Evolutionary conservation across 2,888 invertebrate species (phyloP), one percentile per base, ranked within the genome.

Genomic region (Octodonta nipae): DNA sequence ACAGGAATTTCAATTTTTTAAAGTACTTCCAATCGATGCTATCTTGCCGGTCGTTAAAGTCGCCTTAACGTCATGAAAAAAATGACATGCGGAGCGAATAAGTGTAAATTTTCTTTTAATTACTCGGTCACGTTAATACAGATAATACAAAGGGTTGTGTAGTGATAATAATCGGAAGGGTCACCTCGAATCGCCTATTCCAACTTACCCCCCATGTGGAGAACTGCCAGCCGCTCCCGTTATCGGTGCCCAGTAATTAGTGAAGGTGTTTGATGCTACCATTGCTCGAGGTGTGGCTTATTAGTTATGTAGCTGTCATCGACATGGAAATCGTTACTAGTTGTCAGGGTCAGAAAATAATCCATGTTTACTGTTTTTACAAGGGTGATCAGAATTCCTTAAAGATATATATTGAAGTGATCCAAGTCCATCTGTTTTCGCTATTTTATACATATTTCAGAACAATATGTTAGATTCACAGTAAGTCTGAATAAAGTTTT

Each of bases 211-310:
- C 22, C n/a, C n/a, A n/a, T n/a, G n/a, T n/a, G n/a, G n/a, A n/a
- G n/a, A n/a, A n/a, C n/a, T n/a, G n/a, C 29, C 34, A 31, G 33
- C 37, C 35, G 24, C 39, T 44, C 40, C 45, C 47, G 35, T 40
- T 41, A 37, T 36, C 31, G 35, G 43, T 40, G 45, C 28, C 43
- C 36, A 44, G 45, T 49, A 50, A 50, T 50, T 50, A 48, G 47
- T 44, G 34, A 41, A 46, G 45, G 45, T 44, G 45, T 40, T 45
- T 47, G 45, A 38, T 41, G 42, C 34, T 29, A 32, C 33, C 28
- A 28, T 28, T 10, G 15, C 8, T 15, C 15, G 28, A 28, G 28
- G 28, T 28, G 28, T 28, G 28, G 28, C 15, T 28, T 13, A 28
- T 15, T 28, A 15, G 28, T 28, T 28, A n/a, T n/a, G n/a, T n/a